phyloP scores from a whole-genome alignment of 35 echinoderm and acorn worm species.

The Apostichopus californicus region DNA sequence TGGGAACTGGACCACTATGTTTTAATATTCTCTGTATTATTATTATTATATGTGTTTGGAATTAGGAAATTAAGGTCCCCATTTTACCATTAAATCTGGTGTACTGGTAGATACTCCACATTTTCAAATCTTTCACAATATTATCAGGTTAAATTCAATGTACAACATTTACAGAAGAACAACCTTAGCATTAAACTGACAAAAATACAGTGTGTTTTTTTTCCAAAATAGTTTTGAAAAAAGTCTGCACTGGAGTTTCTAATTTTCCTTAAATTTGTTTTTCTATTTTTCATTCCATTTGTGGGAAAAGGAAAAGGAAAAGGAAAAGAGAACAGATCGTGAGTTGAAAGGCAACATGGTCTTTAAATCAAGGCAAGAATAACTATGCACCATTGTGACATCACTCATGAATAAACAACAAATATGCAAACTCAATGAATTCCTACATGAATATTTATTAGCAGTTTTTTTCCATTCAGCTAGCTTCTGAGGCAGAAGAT shows the following conservation, averaged over 20 bases:
- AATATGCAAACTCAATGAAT: not conserved
- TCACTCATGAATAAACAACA: conserved; percentile 23
- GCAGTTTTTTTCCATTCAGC: not conserved
- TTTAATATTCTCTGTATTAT: no score
- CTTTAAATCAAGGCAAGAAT: conserved; percentile 27
- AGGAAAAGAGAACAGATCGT: not conserved
- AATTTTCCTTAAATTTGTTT: not conserved
- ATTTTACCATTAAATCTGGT: no score
- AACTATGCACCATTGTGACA: conserved; percentile 20
- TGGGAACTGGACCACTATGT: no score
- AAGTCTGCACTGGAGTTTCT: not conserved
- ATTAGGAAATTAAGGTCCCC: no score
- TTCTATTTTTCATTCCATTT: no score
- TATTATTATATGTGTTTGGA: no score
- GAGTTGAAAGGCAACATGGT: conserved; percentile 44
- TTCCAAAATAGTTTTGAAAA: not conserved
- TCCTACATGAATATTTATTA: not conserved
- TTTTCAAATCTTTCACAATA: no score
- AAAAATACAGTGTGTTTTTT: no score
- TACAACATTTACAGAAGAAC: no score
- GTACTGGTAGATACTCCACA: no score
- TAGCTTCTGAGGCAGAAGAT: not conserved
- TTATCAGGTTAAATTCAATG: no score
- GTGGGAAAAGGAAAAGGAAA: not conserved
- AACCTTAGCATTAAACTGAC: no score